Base-by-base conservation (phyloP, 2,888 invertebrate species). In the Athalia circularis region DNA sequence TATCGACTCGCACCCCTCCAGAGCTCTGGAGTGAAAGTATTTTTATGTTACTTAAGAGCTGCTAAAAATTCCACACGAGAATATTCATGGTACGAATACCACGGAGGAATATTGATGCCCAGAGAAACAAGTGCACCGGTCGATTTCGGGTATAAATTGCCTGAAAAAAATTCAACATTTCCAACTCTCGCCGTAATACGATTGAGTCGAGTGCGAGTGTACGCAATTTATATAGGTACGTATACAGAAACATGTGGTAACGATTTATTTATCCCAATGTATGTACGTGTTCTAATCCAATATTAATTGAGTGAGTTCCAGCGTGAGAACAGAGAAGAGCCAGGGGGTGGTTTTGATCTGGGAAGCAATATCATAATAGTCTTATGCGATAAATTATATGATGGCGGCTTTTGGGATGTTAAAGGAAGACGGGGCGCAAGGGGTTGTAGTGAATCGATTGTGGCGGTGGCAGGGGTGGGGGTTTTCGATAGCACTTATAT, bases 401-500 rank as follows among this genome's bases (percentile, higher is more conserved):
- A 11, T 45, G 7, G n/a, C 43, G 61, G 62, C 13, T 52, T 59
- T 59, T 72, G 47, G 59, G 59, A 47, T 72, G 47, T 72, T 59
- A 59, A 45, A 47, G 59, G 13, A 72, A 47, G 59, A 59, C n/a
- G 59, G 52, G n/a, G 15, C 11, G 29, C n/a, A n/a, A 57, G 54
- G 54, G 52, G 52, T 65, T 45, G 52, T 29, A 6, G 65, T 13
- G 48, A 43, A 65, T n/a, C 7, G 59, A 57, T 1, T 47, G 47
- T 9, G 43, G 77, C 45, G 5, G 13, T 6, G 48, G 13, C n/a
- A 45, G 13, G 67, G 65, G 9, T n/a, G 68, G 43, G 9, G 77
- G 48, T n/a, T 59, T 48, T 13, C 54, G 78, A 64, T 78, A 78
- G 78, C 74, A 78, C 74, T 78, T 78, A 29, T 29, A 64, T 64